A percentile compares a stretch with the other conserved stretches of the same genome.
Conservation (phyloP, 2,797 vertebrate species). For the Dendrocincla fuliginosa region DNA sequence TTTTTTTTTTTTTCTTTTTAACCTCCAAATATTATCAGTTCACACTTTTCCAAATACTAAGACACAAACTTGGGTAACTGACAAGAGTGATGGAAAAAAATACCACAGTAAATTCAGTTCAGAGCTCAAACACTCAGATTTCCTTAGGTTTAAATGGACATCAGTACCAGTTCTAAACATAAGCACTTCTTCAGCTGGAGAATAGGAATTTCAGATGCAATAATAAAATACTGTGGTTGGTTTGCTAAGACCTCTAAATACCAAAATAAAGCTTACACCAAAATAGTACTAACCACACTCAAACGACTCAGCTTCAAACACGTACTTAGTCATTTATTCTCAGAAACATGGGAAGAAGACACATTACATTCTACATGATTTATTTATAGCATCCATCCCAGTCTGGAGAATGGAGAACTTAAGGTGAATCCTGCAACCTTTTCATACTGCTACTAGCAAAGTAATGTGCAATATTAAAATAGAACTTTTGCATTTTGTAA, state of each 20-base stretch:
- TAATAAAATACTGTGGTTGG: too few relatives aligned
- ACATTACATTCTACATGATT: background rate
- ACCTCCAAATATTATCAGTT: background rate
- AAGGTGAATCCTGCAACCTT: background rate
- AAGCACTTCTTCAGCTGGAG: background rate
- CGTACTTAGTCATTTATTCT: background rate
- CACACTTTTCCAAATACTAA: background rate
- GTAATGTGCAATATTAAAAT: background rate
- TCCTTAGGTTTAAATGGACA: background rate
- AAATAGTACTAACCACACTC: background rate
- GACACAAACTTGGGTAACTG: background rate
- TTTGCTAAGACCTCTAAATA: background rate
- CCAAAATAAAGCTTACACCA: background rate
- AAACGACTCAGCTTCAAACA: background rate
- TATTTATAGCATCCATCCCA: background rate
- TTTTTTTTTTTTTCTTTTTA: background rate
- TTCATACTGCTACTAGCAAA: background rate
- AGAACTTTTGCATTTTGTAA: background rate
- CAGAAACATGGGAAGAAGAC: background rate
- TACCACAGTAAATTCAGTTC: background rate
- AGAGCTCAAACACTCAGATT: background rate
- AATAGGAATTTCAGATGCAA: background rate
- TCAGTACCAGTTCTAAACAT: background rate
- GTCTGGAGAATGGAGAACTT: background rate
- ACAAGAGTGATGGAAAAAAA: background rate